Base-by-base conservation (phyloP, 2,888 invertebrate genomes). In the Ophion ellenae region DNA sequence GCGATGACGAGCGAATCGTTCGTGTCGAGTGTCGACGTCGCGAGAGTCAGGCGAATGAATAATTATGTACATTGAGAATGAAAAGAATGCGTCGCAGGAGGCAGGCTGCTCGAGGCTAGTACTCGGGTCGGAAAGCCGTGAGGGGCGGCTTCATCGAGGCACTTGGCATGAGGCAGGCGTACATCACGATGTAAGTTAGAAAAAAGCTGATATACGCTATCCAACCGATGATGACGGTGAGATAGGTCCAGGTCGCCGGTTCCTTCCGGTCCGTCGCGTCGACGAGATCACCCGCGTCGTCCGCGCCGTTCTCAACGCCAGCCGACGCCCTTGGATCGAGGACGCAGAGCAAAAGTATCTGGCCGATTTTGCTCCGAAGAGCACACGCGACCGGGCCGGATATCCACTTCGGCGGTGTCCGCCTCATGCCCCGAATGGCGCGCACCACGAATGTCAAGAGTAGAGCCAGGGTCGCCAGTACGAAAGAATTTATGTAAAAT, bases 271-370 rank as follows among this genome's bases (percentile, higher is more conserved):
- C 57, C 14, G 78, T 83, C 20, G 78, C 81, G 0, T 79, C 73
- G 6, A 91, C 87, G 20, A 92, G 89, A 81, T 90, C 87, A 4
- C 86, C 85, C 45, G 90, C 90, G 73, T 92, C 92, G 40, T 91
- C 92, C 3, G 87, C 86, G 36, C 88, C 79, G 2, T 70, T 67
- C 64, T 91, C 91, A 9, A 93, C 88, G 24, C 86, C 86, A 2
- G 92, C 91, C 0, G 92, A 90, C 24, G 89, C 90, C 81, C 91
- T 90, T 1, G 93, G 91, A 81, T 93, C 92, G 24, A 93, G 86
- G 45, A 91, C 87, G 63, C 88, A 91, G 4, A 92, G 40, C 57
- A 92, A 77, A 45, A 93, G 86, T 63, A 92, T 81, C 64, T 92
- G 91, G 0, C 93, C 93, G 7, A 87, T 36, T 87, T 87, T 91